These are phyloP conservation scores for Rhagologus leucostigma DNA, from an alignment of 2,113 vertebrate species.

Conservation along the genomic window DNA sequence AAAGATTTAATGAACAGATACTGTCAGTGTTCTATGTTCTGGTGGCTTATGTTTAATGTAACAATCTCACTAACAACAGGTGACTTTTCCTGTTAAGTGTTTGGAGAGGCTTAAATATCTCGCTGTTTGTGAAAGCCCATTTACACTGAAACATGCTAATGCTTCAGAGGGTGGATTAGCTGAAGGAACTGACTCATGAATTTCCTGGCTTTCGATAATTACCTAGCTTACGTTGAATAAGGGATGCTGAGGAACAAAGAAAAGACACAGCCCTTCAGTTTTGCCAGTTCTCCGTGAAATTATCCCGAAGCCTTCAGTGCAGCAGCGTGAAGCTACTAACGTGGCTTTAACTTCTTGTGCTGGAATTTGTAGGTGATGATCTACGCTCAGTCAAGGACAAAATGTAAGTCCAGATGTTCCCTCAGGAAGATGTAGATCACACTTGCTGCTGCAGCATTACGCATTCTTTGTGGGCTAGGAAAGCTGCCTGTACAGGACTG, in stretches of 20 bases:
- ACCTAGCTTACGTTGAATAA: background rate
- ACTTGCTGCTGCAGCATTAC: background rate
- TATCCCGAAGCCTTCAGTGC: background rate
- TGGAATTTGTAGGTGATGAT: background rate
- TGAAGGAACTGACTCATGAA: background rate
- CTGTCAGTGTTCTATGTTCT: background rate
- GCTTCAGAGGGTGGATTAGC: background rate
- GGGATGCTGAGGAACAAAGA: background rate
- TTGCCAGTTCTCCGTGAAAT: background rate
- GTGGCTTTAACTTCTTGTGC: background rate
- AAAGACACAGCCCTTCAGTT: background rate
- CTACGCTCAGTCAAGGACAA: background rate
- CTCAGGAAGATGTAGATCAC: background rate
- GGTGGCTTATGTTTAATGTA: slow-evolving; percentile 52
- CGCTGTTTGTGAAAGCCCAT: background rate
- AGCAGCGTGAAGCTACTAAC: background rate
- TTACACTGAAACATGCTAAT: background rate
- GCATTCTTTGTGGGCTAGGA: background rate
- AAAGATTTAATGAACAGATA: slow-evolving; percentile 51
- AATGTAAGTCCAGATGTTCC: background rate
- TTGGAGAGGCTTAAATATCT: slow-evolving; percentile 7
- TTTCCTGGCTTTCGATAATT: slow-evolving; percentile 20
- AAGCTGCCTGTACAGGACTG: background rate
- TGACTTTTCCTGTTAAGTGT: slow-evolving; percentile 5
- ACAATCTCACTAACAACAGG: background rate